Conservation (phyloP, 2,888 invertebrate species). For the Eucera pruinosa region DNA sequence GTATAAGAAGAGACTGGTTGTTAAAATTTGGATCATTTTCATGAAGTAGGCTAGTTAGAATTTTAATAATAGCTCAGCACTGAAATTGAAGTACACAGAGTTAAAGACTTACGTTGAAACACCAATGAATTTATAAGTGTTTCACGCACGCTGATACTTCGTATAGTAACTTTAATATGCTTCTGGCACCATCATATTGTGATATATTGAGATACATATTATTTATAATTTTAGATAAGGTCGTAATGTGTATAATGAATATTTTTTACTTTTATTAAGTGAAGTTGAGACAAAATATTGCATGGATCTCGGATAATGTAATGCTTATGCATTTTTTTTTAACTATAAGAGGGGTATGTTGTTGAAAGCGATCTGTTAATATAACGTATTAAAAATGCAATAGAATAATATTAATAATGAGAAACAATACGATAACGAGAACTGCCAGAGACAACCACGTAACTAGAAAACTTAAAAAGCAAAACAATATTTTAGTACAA, state of each 20-base stretch:
- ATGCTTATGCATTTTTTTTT: constrained; percentile 44
- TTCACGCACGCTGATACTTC: constrained; percentile 53
- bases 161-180: constrained; percentile 69
- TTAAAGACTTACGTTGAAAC: constrained; percentile 66
- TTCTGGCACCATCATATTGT: constrained; percentile 81
- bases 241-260: constrained; percentile 52
- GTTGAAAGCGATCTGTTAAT: constrained; percentile 31
- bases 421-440: constrained; percentile 26
- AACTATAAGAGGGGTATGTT: constrained; percentile 30
- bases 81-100: constrained; percentile 61
- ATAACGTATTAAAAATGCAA: constrained; percentile 15
- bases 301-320: constrained; percentile 56
- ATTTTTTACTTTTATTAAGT: constrained; percentile 56
- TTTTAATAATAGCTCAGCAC: constrained; percentile 41
- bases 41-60: constrained; percentile 31
- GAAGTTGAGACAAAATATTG: constrained; percentile 32
- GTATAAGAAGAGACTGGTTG: constrained; percentile 27
- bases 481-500: constrained; percentile 45
- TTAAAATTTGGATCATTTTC: constrained; percentile 43
- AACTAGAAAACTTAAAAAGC: constrained; percentile 17
- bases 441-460: constrained; percentile 43
- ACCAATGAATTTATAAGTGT: constrained; percentile 48
- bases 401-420: constrained; percentile 32
- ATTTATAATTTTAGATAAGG: constrained; percentile 73
- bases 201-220: constrained; percentile 80